Base-by-base conservation (phyloP, 2,888 invertebrate genomes). In the Helicoverpa assulta region DNA sequence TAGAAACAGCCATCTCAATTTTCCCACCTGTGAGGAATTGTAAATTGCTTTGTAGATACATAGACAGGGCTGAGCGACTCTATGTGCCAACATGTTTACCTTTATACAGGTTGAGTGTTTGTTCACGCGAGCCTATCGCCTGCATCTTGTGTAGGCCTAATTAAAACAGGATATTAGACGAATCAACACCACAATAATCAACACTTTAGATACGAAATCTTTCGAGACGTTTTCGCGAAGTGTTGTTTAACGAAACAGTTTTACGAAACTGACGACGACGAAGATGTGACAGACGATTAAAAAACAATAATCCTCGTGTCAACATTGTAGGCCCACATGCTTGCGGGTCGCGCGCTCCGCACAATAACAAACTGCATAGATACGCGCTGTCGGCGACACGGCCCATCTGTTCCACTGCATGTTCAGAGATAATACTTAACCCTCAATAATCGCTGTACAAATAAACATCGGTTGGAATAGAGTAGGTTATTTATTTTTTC, bases 401-500 rank as follows among this genome's bases (percentile, higher is more conserved):
- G 84, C 84, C 89, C 94, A 94, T 92, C 91, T 94, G 95, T 83
- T 82, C 82, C 73, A 85, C 82, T 90, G 82, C 88, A 83, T 89
- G 88, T 90, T 87, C 83, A 80, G 82, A 93, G 93, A 95, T 93
- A 93, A 94, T 94, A 92, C 91, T 92, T 89, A 89, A 89, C 91
- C 94, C 92, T 90, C 91, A 91, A 94, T 95, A 94, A 94, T 93
- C 92, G 89, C 81, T 84, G 87, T 88, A 92, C 91, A 94, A 94
- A 95, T 93, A 95, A 95, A 95, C 92, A 93, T 88, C 88, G 92
- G 91, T 93, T 89, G 89, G 91, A 89, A 92, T 93, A 93, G 93
- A 94, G 92, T 92, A 89, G 90, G 90, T 93, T 94, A 92, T 94
- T 94, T 95, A 91, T 95, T 94, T 95, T 94, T 95, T 93, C 91